Evolutionary conservation across 1,140 invertebrate species (phyloP).

Genomic region (Drosophila carrolli): DNA sequence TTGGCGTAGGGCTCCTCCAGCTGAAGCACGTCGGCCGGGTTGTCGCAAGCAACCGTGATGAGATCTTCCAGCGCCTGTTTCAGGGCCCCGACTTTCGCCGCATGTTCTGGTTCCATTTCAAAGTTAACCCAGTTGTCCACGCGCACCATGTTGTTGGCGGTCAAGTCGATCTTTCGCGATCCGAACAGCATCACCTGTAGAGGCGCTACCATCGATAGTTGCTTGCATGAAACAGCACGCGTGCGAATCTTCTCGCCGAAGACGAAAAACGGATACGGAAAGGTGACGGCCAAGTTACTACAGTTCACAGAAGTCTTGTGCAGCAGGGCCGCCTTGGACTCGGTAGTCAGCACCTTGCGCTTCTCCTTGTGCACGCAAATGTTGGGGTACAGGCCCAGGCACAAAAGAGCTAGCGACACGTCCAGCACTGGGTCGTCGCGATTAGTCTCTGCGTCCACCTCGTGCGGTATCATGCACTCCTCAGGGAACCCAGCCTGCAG

Average conservation of each 20-base stretch:
- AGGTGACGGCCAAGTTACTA: constrained; percentile 92
- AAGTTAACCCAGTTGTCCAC: constrained; percentile 97
- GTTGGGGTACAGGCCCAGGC: constrained; percentile 97
- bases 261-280: constrained; percentile 98
- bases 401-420: constrained; percentile 93
- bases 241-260: constrained; percentile 99
- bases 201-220: constrained; percentile 98
- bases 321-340: constrained; percentile 96
- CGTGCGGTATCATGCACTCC: constrained; percentile 90
- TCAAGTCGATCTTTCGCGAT: constrained; percentile 92
- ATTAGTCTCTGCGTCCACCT: constrained; percentile 91
- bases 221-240: constrained; percentile 97
- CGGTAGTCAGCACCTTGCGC: constrained; percentile 97
- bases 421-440: constrained; percentile 93
- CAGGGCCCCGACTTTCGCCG: constrained; percentile 93
- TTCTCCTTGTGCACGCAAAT: constrained; percentile 98
- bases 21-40: constrained; percentile 90
- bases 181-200: constrained; percentile 97
- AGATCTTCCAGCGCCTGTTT: constrained; percentile 94
- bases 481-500: constrained; percentile 95
- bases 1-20: constrained; percentile 86
- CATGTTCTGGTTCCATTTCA: constrained; percentile 91
- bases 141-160: constrained; percentile 89
- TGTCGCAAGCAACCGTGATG: constrained; percentile 90
- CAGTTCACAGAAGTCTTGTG: constrained; percentile 99